Conservation (phyloP, 2,113 vertebrate genomes). For the Pseudorasbora parva region DNA sequence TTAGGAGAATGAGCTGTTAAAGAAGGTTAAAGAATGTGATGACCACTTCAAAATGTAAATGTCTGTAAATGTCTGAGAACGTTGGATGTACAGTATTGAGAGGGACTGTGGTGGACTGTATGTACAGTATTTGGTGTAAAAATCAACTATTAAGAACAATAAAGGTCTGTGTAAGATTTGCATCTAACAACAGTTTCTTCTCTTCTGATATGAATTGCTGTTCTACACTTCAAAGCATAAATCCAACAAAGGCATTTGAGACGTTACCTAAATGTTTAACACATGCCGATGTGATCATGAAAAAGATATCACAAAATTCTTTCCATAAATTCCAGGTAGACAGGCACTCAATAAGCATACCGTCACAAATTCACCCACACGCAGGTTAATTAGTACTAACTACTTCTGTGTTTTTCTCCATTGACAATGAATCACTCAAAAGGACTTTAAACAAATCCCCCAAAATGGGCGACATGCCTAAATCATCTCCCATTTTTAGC, state of each 20-base stretch:
- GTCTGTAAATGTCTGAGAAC: constrained; percentile 37
- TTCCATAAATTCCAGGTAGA: constrained; percentile 26
- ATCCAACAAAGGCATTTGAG: background rate
- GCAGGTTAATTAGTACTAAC: background rate
- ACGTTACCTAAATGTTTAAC: background rate
- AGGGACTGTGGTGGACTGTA: constrained; percentile 59
- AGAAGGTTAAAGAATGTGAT: constrained; percentile 60
- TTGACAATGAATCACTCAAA: constrained; percentile 4
- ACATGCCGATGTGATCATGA: background rate
- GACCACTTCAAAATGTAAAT: constrained; percentile 34
- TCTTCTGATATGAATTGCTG: background rate
- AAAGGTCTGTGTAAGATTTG: constrained; percentile 80
- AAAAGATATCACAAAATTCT: background rate
- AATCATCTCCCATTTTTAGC: constrained; percentile 18
- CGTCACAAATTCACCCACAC: background rate
- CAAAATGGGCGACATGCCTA: background rate
- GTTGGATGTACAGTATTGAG: constrained; percentile 31
- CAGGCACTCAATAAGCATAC: background rate
- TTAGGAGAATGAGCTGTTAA: constrained; percentile 47
- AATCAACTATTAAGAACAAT: constrained; percentile 67
- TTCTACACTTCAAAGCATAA: background rate
- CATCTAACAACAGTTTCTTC: constrained; percentile 58
- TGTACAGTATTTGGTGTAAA: constrained; percentile 66
- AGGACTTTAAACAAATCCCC: background rate
- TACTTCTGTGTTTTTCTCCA: background rate